phyloP scores from a whole-genome alignment of 1,140 invertebrate genomes.

The Oncopodura yosiiana region DNA sequence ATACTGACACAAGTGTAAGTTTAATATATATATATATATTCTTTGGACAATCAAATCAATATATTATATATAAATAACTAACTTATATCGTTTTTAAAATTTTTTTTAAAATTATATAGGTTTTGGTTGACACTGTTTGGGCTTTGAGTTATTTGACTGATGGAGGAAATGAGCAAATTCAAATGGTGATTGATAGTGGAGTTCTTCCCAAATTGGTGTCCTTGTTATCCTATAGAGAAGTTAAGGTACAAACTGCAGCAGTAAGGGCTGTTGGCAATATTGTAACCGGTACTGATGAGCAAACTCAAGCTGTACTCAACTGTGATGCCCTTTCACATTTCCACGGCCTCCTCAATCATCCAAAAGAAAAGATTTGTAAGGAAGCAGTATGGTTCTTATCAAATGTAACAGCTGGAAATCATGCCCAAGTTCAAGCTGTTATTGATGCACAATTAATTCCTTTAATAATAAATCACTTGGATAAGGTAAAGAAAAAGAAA shows the following conservation, averaged over 20 bases:
- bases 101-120: conserved; percentile 50
- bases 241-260: conserved; percentile 94
- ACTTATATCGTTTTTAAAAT: too few relatives aligned
- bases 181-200: conserved; percentile 94
- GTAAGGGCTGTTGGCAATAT: conserved; percentile 96
- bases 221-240: conserved; percentile 87
- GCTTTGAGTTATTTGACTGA: conserved; percentile 97
- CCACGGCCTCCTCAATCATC: conserved; percentile 74
- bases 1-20: conserved; percentile 84
- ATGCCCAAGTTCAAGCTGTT: conserved; percentile 91
- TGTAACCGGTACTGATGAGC: conserved; percentile 96
- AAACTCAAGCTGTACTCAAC: conserved; percentile 90
- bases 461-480: conserved; percentile 85
- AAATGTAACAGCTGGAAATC: conserved; percentile 97
- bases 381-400: conserved; percentile 99
- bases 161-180: conserved; percentile 96
- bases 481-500: conserved; percentile 46
- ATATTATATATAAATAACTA: background rate
- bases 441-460: conserved; percentile 90
- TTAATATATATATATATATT: background rate
- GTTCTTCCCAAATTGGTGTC: conserved; percentile 92
- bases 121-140: conserved; percentile 98
- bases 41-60: background rate
- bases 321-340: conserved; percentile 88
- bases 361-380: conserved; percentile 71